Conservation (phyloP, 2,797 vertebrate genomes). For the Poecilia gillii region DNA sequence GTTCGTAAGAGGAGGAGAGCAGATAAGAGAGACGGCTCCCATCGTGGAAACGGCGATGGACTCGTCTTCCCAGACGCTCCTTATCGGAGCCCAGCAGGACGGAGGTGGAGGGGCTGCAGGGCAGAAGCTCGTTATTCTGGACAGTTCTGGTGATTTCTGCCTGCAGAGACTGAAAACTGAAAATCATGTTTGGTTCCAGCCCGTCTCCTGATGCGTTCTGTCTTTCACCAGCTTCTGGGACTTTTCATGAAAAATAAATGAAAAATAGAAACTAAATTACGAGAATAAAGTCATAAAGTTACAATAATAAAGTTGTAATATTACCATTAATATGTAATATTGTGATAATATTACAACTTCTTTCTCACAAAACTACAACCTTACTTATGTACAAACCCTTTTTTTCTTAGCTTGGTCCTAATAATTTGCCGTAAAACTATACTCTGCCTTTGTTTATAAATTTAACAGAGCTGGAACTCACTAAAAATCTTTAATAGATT, state of each 20-base stretch:
- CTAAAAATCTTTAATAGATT: no score
- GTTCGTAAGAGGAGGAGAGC: conserved; percentile 22
- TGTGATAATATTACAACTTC: no score
- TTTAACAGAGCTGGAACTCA: neutral
- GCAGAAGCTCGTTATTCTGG: neutral
- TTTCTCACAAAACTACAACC: no score
- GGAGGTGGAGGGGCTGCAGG: neutral
- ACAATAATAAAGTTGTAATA: no score
- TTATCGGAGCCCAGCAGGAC: conserved; percentile 30
- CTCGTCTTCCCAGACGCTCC: conserved; percentile 23
- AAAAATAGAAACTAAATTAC: neutral
- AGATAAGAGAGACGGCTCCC: conserved; percentile 3
- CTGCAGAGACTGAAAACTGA: neutral
- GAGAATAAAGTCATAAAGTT: neutral
- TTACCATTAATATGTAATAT: no score
- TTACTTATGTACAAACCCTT: no score
- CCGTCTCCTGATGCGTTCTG: neutral
- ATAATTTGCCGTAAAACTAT: no score
- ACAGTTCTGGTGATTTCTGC: neutral
- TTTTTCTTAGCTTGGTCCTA: no score
- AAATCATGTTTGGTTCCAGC: neutral
- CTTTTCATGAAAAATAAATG: neutral
- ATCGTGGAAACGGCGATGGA: conserved; percentile 45
- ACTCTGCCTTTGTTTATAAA: neutral
- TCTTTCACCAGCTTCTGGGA: neutral